These are phyloP conservation scores for Euphonia xanthogaster DNA, from an alignment of 2,797 vertebrate species.

Conservation along the genomic window DNA sequence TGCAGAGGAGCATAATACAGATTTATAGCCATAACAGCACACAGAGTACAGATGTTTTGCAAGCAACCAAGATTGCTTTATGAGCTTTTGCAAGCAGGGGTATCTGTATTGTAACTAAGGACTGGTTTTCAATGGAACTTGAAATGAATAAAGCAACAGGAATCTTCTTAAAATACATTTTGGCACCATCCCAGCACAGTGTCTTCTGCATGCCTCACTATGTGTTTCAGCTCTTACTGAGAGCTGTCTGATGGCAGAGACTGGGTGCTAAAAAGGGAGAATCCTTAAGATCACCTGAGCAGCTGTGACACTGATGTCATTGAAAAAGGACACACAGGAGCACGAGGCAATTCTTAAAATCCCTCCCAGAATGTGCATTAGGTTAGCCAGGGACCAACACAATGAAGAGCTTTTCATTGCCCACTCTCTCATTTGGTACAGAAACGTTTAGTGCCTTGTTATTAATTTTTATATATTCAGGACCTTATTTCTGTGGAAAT, in stretches of 20 bases:
- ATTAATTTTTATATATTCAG: conserved; percentile 12
- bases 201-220: not conserved
- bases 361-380: not conserved
- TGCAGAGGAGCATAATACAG: conserved; percentile 23
- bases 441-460: conserved; percentile 16
- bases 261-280: not conserved
- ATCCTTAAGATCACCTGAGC: not conserved
- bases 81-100: not conserved
- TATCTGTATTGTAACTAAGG: not conserved
- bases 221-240: not conserved
- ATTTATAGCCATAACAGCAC: conserved; percentile 45
- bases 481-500: conserved; percentile 32
- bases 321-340: not conserved
- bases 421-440: conserved; percentile 11
- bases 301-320: not conserved
- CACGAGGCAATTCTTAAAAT: not conserved
- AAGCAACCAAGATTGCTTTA: conserved; percentile 31
- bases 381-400: not conserved
- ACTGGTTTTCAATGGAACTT: not conserved
- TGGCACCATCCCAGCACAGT: not conserved
- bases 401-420: conserved; percentile 2
- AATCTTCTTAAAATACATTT: conserved; percentile 17
- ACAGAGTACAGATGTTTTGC: conserved; percentile 33
- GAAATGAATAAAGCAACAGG: not conserved
- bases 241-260: not conserved